Evolutionary conservation across 2,888 invertebrate genomes (phyloP).

Genomic region (Apamea sordens): DNA sequence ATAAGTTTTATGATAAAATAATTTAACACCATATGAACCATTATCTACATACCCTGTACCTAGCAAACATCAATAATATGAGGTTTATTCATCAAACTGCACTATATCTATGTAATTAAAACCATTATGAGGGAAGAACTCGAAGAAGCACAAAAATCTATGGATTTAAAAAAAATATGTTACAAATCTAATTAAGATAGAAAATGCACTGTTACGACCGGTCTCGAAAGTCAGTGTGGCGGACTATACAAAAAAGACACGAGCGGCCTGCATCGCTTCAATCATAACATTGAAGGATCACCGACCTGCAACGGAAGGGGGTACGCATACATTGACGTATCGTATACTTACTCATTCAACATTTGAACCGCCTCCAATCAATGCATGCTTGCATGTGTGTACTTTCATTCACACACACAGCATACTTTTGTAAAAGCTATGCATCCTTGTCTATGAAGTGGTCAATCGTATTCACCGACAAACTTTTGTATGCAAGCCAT

Average conservation of each 20-base stretch:
- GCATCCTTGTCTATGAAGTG: constrained; percentile 1
- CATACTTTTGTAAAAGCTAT: constrained; percentile 1
- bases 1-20: too few relatives aligned
- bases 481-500: not conserved
- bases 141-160: not conserved
- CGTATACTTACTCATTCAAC: constrained; percentile 2
- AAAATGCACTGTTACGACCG: not conserved
- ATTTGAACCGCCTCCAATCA: constrained; percentile 5
- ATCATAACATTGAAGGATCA: not conserved
- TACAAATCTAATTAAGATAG: not conserved
- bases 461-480: constrained; percentile 5
- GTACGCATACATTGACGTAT: constrained; percentile 2
- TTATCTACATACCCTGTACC: not conserved
- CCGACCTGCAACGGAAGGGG: not conserved
- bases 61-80: not conserved
- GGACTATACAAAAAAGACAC: not conserved
- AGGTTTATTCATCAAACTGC: not conserved
- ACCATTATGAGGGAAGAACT: not conserved
- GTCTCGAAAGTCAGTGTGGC: not conserved
- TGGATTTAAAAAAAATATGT: not conserved
- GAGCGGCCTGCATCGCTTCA: constrained; percentile 12
- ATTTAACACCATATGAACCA: too few relatives aligned
- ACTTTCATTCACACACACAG: constrained; percentile 17
- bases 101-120: not conserved
- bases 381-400: constrained; percentile 22